Base-by-base conservation (phyloP, 2,888 invertebrate species). In the Cheilosia pagana region DNA sequence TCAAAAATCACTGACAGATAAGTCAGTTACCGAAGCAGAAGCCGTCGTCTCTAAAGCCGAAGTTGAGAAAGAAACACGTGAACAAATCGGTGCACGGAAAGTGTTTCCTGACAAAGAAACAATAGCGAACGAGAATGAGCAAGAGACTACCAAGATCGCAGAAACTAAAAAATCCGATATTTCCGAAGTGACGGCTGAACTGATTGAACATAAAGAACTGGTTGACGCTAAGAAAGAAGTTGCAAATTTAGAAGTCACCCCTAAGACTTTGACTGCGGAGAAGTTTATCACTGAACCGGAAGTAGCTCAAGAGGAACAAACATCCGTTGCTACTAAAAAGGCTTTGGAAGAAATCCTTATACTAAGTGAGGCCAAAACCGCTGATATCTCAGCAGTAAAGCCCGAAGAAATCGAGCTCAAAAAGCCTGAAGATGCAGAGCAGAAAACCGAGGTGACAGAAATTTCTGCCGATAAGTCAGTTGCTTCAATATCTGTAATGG, bases 371-470 rank as follows among this genome's bases (percentile, higher is more conserved):
- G 3, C 41, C 3, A n/a, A 59, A 12, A 75, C 72, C 57, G 62
- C 50, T 3, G 74, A 86, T 52, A 68, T 53, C 14, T 81, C 85
- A 8, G 86, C 86, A n/a, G 39, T 67, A 8, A 53, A 77, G 4
- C 35, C 53, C 2, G 85, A 85, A 23, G 55, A 88, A 72, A 87
- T 87, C 7, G 88, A 89, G 75, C 85, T 81, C 60, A 88, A 88
- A 70, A 87, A 86, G 78, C 23, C 86, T 1, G 79, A 81, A 14
- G 57, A 82, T 1, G 72, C 87, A 55, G 72, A 59, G 7, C 86
- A 88, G 28, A 71, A 87, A 48, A 63, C 60, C 1, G 72, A 85
- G 23, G 48, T 52, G 3, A 75, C 65, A 16, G 81, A 87, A 19
- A 71, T 55, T 0, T 55, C 8, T 0, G 59, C 57, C 6, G 39